Evolutionary conservation across 2,888 invertebrate genomes (phyloP), one percentile per base, ranked within the genome.

Genomic region (Fissipunctia ypsillon): DNA sequence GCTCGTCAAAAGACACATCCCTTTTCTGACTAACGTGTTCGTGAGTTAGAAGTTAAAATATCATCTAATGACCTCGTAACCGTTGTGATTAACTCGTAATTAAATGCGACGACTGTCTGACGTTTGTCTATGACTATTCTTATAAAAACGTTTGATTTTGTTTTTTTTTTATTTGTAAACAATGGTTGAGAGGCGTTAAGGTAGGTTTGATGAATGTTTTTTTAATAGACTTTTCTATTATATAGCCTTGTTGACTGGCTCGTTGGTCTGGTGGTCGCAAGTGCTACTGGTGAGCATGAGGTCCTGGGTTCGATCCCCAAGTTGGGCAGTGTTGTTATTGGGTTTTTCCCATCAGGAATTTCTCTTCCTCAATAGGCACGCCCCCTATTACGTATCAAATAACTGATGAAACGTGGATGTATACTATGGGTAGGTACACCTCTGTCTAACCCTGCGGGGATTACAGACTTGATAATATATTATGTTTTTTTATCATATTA

Each of bases 1-100:
- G 77, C 84, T 84, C 79, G 84, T 73, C 83, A 86, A 88, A 83
- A 84, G 90, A 90, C 90, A 88, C 84, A 87, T 90, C 90, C 90
- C 85, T 85, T 88, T 87, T 84, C 87, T 84, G 84, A 79, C 80
- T 74, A 81, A 84, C 72, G 78, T 75, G 75, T 76, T 83, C 76
- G 74, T 85, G 81, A 84, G 79, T 87, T 81, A 71, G 68, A 74
- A 84, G 80, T 87, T 82, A 79, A 81, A 78, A 78, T 82, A 84
- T 80, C 79, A 75, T 78, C 77, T 84, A 86, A 87, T 86, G 86
- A 84, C 88, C 80, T 80, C 83, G 69, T 80, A 78, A 83, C 73
- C 64, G 56, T 61, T 76, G 72, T 80, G 79, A 84, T 85, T 81
- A 80, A 76, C 69, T 82, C 76, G 19, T 83, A 77, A 84, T 84